Base-by-base conservation (phyloP, 1,140 invertebrate species). In the Drosophila ficusphila region DNA sequence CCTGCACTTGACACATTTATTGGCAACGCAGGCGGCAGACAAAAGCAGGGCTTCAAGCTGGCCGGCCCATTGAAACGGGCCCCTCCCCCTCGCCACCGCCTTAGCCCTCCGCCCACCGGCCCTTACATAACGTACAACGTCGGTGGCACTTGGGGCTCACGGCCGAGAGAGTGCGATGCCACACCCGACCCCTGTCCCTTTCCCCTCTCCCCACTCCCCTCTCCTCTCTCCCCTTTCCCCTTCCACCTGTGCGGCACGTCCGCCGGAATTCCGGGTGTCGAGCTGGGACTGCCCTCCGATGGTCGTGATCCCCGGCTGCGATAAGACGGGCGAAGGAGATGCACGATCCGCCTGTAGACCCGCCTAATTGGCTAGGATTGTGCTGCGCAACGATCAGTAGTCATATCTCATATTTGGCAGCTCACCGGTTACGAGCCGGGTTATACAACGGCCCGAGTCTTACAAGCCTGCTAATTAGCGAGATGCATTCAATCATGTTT, bases 1-100 rank as follows among this genome's bases (percentile, higher is more conserved):
- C 72, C 76, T 85, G 79, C 81, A 85, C 79, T 85, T 85, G 79
- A 85, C 79, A 85, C 79, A 85, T 85, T 86, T 85, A 85, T 85
- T 85, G 81, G 61, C 72, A 86, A 85, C 81, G 48, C 19, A 29
- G 51, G 27, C 65, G 57, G 58, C 21, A 86, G 79, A 85, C 79
- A 85, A 85, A 85, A 81, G 79, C 76, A 76, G 29, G 70, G 67
- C 81, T 86, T 51, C 71, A 75, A 76, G 64, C 64, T 34, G 54
- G 7, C 56, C 54, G 54, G 46, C 64, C 76, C 44, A 70, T 79
- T 60, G 78, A 65, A 72, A 72, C 36, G 60, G 58, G 53, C 65
- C 46, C 14, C 25, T 8, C 14, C 36, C 1, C 16, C 21, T 9
- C n/a, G 18, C 11, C 27, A 16, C 18, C 46, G 33, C 27, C 62